phyloP scores from a whole-genome alignment of 2,113 vertebrate genomes.

The Oxyruncus cristatus region DNA sequence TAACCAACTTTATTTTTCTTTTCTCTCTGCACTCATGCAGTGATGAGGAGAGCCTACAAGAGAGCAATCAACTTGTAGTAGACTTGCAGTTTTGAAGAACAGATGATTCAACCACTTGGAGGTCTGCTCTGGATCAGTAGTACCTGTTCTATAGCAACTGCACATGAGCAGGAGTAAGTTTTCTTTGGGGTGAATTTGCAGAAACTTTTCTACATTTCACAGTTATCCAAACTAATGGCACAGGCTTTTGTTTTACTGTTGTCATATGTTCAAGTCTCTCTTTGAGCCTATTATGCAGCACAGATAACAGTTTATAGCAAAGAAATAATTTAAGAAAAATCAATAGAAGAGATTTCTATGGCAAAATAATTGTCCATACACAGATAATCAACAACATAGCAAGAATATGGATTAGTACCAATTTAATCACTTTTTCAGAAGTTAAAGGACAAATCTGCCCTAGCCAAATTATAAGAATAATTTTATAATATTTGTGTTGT shows the following conservation, averaged over 20 bases:
- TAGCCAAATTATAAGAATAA: neutral
- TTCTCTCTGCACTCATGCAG: neutral
- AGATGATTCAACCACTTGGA: neutral
- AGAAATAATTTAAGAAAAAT: slow-evolving; percentile 13
- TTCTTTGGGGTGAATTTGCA: neutral
- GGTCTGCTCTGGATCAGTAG: neutral
- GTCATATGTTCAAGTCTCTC: neutral
- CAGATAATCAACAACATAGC: neutral
- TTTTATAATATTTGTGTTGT: neutral
- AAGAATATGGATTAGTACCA: neutral
- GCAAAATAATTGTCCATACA: neutral
- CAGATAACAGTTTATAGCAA: neutral
- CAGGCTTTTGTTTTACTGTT: neutral
- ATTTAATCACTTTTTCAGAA: neutral
- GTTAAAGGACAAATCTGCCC: neutral
- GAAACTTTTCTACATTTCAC: neutral
- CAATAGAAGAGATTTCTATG: neutral
- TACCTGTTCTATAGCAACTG: neutral
- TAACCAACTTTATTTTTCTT: neutral
- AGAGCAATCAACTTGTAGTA: neutral
- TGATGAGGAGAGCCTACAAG: neutral
- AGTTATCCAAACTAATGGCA: neutral
- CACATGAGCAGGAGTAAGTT: neutral
- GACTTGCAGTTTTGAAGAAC: neutral
- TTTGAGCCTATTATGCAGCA: neutral